Conservation (phyloP, 2,888 invertebrate genomes). For the Antheraea yamamai region DNA sequence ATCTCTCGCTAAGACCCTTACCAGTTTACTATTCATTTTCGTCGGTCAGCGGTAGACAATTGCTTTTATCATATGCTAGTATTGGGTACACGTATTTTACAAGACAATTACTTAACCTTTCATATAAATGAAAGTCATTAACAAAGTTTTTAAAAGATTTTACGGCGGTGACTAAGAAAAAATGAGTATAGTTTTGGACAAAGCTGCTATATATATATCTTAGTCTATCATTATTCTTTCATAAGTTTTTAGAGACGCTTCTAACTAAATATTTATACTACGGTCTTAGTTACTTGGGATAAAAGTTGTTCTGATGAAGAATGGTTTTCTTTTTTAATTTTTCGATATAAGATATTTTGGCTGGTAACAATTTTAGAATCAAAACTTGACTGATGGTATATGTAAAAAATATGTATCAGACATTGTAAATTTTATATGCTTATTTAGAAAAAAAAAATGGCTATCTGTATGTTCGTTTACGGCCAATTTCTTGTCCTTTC, state of each 20-base stretch:
- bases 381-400: too few relatives aligned
- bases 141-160: not conserved
- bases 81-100: not conserved
- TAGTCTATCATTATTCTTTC: not conserved
- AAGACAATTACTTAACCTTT: not conserved
- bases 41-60: too few relatives aligned
- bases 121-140: not conserved
- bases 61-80: too few relatives aligned
- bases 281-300: not conserved
- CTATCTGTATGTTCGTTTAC: not conserved
- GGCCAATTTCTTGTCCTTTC: not conserved
- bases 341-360: not conserved
- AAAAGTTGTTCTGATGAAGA: not conserved
- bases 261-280: too few relatives aligned
- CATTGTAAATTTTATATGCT: too few relatives aligned
- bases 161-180: not conserved
- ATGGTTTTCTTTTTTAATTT: not conserved
- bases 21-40: too few relatives aligned
- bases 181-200: not conserved
- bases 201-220: not conserved
- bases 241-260: not conserved
- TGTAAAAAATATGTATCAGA: too few relatives aligned
- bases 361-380: not conserved
- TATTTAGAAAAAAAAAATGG: not conserved
- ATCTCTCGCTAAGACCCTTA: too few relatives aligned